Evolutionary conservation across 2,797 vertebrate genomes (phyloP).

Genomic region (Dryobates pubescens): DNA sequence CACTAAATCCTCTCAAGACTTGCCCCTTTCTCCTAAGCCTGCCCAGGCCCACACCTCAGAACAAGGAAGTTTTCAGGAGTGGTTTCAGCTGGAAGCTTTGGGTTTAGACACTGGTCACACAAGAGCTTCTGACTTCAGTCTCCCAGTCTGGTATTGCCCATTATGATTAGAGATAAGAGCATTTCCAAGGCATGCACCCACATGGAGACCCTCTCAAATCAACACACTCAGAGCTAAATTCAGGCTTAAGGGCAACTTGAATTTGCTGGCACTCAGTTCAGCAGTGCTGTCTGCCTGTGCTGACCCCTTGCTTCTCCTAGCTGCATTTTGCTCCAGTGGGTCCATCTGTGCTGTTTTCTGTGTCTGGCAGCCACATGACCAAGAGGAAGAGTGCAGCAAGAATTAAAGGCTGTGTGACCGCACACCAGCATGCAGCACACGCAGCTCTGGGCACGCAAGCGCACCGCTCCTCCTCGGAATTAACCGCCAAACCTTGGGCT

Average conservation of each 20-base stretch:
- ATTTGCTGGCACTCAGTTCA: neutral
- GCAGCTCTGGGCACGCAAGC: accelerated
- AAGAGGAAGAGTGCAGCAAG: neutral
- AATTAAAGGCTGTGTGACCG: neutral
- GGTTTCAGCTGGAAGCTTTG: neutral
- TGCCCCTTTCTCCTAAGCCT: neutral
- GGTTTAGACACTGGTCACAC: neutral
- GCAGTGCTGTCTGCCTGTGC: accelerated
- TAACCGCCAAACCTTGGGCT: neutral
- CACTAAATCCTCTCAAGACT: neutral
- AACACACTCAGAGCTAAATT: neutral
- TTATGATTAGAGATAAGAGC: neutral
- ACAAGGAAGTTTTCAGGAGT: neutral
- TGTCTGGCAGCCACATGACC: neutral
- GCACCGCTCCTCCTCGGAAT: accelerated
- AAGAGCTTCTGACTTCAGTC: neutral
- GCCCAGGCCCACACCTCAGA: neutral
- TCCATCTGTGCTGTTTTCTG: neutral
- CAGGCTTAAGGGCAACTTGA: neutral
- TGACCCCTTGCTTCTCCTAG: neutral
- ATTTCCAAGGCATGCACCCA: neutral
- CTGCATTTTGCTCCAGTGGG: neutral
- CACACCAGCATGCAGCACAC: neutral
- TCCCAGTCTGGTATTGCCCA: neutral
- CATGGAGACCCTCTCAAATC: neutral